A percentile compares a stretch with the other conserved stretches of the same genome.
These are phyloP conservation scores for Acanthococcus lagerstroemiae DNA, from an alignment of 2,888 invertebrate genomes.

Conservation along the genomic window DNA sequence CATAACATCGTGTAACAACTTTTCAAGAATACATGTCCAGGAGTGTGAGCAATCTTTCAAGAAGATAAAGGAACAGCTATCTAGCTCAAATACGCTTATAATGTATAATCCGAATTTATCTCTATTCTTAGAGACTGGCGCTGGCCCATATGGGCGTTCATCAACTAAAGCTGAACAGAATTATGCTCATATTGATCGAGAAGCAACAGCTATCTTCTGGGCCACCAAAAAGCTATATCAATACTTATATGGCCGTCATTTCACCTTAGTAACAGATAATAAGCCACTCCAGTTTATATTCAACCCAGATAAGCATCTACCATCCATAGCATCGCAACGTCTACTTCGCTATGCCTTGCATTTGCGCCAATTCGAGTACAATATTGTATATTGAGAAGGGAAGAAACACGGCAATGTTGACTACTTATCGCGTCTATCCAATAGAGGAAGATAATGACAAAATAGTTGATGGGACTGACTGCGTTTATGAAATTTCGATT, in stretches of 20 bases:
- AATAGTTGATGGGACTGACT: background rate
- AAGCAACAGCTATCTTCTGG: background rate
- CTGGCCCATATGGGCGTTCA: background rate
- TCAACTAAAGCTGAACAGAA: background rate
- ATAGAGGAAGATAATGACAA: background rate
- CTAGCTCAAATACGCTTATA: background rate
- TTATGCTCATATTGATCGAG: background rate
- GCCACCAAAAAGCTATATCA: background rate
- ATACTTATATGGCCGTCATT: too few species aligned
- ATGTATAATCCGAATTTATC: background rate
- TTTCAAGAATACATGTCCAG: too few species aligned
- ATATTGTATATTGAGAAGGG: background rate
- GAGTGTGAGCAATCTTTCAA: background rate
- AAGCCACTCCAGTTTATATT: background rate
- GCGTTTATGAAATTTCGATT: background rate
- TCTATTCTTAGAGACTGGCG: background rate
- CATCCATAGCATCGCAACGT: background rate
- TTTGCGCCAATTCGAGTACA: background rate
- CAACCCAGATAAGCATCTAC: background rate
- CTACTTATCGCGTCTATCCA: background rate
- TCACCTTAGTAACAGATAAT: too few species aligned
- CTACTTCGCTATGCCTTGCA: constrained; percentile 27
- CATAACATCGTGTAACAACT: too few species aligned
- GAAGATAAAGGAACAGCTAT: background rate
- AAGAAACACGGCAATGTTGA: background rate